Base-by-base conservation (phyloP, 1,140 invertebrate species). In the Nephila pilipes region DNA sequence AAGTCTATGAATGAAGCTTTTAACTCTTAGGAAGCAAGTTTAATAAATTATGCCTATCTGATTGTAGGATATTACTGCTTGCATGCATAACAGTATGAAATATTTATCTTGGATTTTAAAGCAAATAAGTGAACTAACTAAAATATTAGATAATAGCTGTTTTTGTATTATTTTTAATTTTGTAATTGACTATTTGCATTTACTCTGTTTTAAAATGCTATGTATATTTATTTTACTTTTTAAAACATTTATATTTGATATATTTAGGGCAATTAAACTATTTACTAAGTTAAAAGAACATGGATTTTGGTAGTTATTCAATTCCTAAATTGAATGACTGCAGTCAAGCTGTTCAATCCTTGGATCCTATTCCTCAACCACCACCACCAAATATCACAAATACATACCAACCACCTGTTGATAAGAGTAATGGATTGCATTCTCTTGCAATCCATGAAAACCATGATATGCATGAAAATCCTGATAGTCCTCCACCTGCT, bases 261-360 rank as follows among this genome's bases (percentile, higher is more conserved):
- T 25, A 16, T 32, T 14, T 25, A 69, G 29, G 29, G 5, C 20
- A 75, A 75, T 36, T 36, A 2, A 29, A 16, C 16, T 46, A 46
- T 46, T 46, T 69, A 69, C 32, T 2, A 75, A 75, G 16, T 29
- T 16, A 14, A n/a, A 65, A n/a, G 16, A n/a, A 69, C 36, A 93
- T 93, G 91, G 85, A 93, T 36, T 93, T 87, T 57, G n/a, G 29
- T 22, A 65, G 36, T 29, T 93, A 87, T 79, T n/a, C 63, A 2
- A 32, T 93, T 79, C 36, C 91, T 32, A 93, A 93, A 80, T 79
- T 93, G n/a, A 79, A 79, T 87, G 83, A 87, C 38, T 93, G 91
- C 22, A 58, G 25, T 20, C 63, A 63, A 57, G n/a, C 83, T 79
- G 36, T 93, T 16, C 85, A 75, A 14, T 22, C 79, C 12, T 38